Conservation (phyloP, 2,113 vertebrate species). For the Bubalus kerabau region DNA sequence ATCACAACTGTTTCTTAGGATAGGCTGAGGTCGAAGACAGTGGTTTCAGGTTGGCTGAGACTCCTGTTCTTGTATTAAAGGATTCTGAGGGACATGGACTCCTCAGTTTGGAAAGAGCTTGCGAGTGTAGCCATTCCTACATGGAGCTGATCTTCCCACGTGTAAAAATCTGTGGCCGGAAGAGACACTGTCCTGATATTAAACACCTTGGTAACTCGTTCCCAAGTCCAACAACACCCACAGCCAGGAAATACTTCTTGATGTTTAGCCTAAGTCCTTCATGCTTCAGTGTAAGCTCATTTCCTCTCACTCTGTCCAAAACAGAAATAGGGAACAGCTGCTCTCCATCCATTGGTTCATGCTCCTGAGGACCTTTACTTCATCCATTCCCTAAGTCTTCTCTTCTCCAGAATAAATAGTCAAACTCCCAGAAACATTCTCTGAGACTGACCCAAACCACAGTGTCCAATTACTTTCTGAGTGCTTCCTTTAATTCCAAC, state of each 20-base stretch:
- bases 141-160: fast-evolving
- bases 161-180: not conserved
- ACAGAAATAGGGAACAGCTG: conserved; percentile 34
- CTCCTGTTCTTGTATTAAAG: not conserved
- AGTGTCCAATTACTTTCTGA: not conserved
- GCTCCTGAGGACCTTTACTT: not conserved
- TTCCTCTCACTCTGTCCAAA: conserved; percentile 19
- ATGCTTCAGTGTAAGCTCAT: not conserved
- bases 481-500: not conserved
- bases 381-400: not conserved
- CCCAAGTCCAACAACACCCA: not conserved
- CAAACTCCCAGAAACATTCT: not conserved
- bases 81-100: not conserved
- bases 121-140: not conserved
- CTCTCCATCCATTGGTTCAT: not conserved
- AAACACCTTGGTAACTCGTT: not conserved
- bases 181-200: not conserved
- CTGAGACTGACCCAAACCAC: not conserved
- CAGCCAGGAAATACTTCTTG: conserved; percentile 42
- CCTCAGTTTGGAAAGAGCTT: not conserved
- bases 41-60: not conserved
- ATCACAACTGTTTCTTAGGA: not conserved
- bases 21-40: conserved; percentile 61
- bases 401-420: conserved; percentile 32
- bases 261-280: not conserved